A percentile compares a stretch with the other conserved stretches of the same genome.
These are phyloP conservation scores for Bombus ignitus DNA, from an alignment of 1,140 invertebrate genomes.

Conservation along the genomic window DNA sequence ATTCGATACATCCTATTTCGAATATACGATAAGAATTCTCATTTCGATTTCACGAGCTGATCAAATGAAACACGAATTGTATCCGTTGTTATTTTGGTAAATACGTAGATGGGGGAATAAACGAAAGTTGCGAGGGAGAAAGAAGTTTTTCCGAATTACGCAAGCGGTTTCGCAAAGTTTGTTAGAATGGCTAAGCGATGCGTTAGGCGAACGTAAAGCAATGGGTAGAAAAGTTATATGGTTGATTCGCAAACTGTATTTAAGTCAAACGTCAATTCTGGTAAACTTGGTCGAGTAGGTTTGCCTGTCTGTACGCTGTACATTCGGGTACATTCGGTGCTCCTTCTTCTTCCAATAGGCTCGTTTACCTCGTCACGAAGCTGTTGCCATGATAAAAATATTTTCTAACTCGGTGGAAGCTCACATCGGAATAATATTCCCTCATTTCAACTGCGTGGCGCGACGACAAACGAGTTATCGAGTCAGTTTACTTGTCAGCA, in stretches of 20 bases:
- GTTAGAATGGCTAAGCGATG: neutral
- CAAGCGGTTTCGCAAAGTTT: neutral
- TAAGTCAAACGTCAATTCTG: conserved; percentile 25
- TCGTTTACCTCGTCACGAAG: no score
- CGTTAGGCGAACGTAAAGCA: neutral
- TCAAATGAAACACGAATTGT: neutral
- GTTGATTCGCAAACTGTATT: conserved; percentile 33
- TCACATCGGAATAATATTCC: conserved; percentile 40
- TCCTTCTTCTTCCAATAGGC: no score
- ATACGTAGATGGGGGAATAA: neutral
- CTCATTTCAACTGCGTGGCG: neutral
- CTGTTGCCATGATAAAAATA: neutral
- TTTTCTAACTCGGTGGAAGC: neutral
- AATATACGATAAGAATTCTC: neutral
- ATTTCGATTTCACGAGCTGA: neutral
- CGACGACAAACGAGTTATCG: conserved; percentile 52
- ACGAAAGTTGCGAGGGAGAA: neutral
- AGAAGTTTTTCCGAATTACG: neutral
- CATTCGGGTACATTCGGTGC: neutral
- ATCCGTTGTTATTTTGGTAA: neutral
- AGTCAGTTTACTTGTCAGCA: conserved; percentile 25
- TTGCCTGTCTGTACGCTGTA: conserved; percentile 8
- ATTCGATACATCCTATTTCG: neutral
- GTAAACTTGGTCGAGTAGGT: conserved; percentile 20
- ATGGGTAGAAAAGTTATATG: conserved; percentile 3